A percentile compares a stretch with the other conserved stretches of the same genome.
These are phyloP conservation scores for Gryllus longicercus DNA, from an alignment of 2,888 invertebrate genomes.

Conservation along the genomic window DNA sequence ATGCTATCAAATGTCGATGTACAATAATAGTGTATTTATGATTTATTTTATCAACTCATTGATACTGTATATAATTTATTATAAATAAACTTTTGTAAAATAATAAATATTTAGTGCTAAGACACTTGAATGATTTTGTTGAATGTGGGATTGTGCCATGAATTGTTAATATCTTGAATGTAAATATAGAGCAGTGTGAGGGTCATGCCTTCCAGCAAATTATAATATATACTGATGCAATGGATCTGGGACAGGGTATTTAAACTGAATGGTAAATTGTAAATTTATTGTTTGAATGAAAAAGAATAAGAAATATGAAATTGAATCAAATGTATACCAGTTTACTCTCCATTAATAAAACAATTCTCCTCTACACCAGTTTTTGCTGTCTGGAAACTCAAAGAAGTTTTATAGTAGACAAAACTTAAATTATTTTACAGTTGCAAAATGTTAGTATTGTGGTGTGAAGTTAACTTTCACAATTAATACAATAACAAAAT, in stretches of 20 bases:
- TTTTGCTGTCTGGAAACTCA: background rate
- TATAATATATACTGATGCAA: conserved; percentile 6
- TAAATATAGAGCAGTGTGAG: background rate
- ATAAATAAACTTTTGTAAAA: background rate
- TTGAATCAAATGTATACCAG: too few relatives aligned
- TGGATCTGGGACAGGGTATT: conserved; percentile 4
- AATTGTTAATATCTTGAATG: background rate
- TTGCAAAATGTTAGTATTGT: background rate
- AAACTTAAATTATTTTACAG: background rate
- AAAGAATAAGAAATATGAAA: too few relatives aligned
- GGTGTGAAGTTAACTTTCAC: background rate
- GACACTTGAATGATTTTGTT: background rate
- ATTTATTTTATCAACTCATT: conserved; percentile 3
- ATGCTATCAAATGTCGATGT: conserved; percentile 6
- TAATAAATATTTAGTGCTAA: background rate
- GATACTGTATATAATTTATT: background rate
- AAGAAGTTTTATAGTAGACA: background rate
- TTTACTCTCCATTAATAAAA: too few relatives aligned
- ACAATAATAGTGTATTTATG: background rate
- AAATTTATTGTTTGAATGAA: background rate
- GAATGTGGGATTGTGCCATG: background rate
- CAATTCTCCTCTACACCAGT: too few relatives aligned
- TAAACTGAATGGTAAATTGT: background rate
- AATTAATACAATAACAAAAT: background rate
- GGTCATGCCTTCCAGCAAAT: background rate